Percentiles rank a stretch among this genome's conserved stretches.
Conservation (phyloP, 1,140 invertebrate species). For the Mactra quadrangularis region DNA sequence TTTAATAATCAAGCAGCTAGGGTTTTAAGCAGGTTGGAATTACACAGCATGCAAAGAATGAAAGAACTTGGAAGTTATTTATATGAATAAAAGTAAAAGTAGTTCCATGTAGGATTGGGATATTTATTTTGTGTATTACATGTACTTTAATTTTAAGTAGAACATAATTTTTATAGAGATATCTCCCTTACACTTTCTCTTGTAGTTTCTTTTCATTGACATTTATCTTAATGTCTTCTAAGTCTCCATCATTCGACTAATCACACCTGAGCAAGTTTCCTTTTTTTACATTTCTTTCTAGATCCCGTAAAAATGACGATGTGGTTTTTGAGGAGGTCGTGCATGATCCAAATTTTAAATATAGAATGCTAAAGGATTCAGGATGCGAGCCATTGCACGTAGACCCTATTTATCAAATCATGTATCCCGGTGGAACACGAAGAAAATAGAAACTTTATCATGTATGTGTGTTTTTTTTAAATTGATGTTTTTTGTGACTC, state of each 20-base stretch:
- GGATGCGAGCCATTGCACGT: slow-evolving; percentile 74
- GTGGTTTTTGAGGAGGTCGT: slow-evolving; percentile 78
- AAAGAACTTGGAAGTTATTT: no score
- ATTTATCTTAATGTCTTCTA: not conserved
- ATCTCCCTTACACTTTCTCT: not conserved
- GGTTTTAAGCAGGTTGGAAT: no score
- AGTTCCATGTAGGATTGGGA: no score
- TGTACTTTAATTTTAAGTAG: no score
- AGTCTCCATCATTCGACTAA: not conserved
- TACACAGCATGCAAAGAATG: no score
- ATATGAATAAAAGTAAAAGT: no score
- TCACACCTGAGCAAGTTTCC: not conserved
- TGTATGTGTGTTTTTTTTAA: slow-evolving; percentile 3
- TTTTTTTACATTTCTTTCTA: slow-evolving; percentile 42
- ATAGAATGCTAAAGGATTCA: slow-evolving; percentile 69
- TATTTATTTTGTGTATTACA: no score
- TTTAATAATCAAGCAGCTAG: no score
- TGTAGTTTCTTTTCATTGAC: not conserved
- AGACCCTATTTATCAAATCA: slow-evolving; percentile 78
- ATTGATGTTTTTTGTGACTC: no score
- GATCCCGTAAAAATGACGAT: slow-evolving; percentile 53
- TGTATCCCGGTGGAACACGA: slow-evolving; percentile 73
- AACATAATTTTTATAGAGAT: no score
- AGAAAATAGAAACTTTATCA: slow-evolving; percentile 37
- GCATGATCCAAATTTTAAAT: slow-evolving; percentile 79